These are phyloP conservation scores for Solea solea DNA, from an alignment of 2,113 vertebrate species.

Conservation along the genomic window DNA sequence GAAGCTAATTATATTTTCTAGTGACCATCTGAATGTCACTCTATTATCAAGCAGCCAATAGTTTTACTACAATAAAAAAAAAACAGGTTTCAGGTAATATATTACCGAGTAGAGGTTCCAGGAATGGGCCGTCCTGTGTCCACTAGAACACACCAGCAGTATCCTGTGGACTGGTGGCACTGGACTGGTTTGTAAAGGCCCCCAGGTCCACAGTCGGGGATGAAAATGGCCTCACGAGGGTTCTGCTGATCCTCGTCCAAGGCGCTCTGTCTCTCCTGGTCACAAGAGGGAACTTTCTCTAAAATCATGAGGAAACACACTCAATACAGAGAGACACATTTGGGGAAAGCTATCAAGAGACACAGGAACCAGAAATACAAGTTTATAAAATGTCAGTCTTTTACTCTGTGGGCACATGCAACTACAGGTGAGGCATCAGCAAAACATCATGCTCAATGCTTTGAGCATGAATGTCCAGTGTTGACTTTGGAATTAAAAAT, in stretches of 20 bases:
- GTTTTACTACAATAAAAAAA: not conserved
- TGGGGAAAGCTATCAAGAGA: not conserved
- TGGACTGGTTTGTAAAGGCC: conserved; percentile 96
- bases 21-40: no score
- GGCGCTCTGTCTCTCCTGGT: conserved; percentile 95
- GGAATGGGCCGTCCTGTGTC: conserved; percentile 96
- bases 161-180: conserved; percentile 98
- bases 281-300: conserved; percentile 97
- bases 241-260: conserved; percentile 91
- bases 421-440: not conserved
- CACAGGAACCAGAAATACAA: no score
- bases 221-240: conserved; percentile 90
- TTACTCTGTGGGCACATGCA: not conserved
- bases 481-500: no score
- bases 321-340: conserved; percentile 53
- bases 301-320: conserved; percentile 80
- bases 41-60: no score
- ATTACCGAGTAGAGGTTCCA: conserved; percentile 94
- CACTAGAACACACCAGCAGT: conserved; percentile 98
- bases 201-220: conserved; percentile 92
- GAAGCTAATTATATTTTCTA: not conserved
- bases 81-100: not conserved
- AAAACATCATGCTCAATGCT: not conserved
- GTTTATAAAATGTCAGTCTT: no score
- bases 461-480: no score